Base-by-base conservation (phyloP, 1,140 invertebrate genomes). In the Drosophila kohkoa region DNA sequence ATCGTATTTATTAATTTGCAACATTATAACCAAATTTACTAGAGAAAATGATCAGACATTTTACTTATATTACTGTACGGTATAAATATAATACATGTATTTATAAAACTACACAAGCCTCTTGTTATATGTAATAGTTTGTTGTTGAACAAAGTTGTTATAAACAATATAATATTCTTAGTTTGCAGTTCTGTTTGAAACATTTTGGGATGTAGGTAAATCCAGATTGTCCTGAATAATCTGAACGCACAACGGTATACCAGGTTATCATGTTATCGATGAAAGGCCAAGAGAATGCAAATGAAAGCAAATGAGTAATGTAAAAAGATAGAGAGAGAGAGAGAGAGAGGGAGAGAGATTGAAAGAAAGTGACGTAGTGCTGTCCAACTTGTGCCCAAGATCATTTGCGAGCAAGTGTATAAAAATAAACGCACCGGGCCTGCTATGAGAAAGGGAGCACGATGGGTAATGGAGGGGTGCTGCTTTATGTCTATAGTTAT, bases 381-480 rank as follows among this genome's bases (percentile, higher is more conserved):
- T 10, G 32, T 11, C 13, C 52, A 58, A 45, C 28, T 45, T 58
- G 54, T 35, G 11, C 16, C 38, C 71, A 45, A 79, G 75, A 79
- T 75, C 75, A 13, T 69, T 69, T 46, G 64, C 81, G 82, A 87
- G 73, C 77, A 72, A 89, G 81, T 83, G 85, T 81, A 81, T 88
- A 88, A 88, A 88, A 88, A 88, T 88, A 88, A 89, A 82, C 83
- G 51, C 73, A 88, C 54, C 68, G 71, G 76, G 76, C 70, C 83
- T 71, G 66, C 70, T 48, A 41, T 57, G 4, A 32, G 28, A 13
- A 59, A 68, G 52, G 16, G 16, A 30, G 8, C 20, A 35, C 20
- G 10, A n/a, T 4, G 4, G 30, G 35, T 57, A 45, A 5, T 11
- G 16, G 54, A 25, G 54, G 32, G 30, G 13, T 7, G n/a, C 10